A percentile compares a stretch with the other conserved stretches of the same genome.
Conservation (phyloP, 2,797 vertebrate species). For the Peromyscus melanophrys region DNA sequence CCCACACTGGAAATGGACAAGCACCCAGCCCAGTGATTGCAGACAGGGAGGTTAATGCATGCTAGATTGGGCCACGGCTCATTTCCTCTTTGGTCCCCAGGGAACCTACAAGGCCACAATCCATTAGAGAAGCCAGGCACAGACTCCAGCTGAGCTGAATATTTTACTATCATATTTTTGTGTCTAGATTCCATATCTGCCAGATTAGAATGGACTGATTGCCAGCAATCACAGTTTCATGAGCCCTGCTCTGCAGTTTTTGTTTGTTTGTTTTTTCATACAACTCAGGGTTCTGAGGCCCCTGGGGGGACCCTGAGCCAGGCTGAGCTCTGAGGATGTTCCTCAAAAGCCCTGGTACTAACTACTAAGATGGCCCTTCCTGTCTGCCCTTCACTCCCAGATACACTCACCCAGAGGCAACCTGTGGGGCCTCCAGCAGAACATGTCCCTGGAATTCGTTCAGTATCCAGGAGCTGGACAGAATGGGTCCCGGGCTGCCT, state of each 20-base stretch:
- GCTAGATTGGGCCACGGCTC: not conserved
- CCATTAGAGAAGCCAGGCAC: not conserved
- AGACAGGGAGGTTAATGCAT: too few relatives aligned
- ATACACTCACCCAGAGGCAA: rapidly evolving
- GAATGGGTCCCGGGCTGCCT: not conserved
- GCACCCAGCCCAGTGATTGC: not conserved
- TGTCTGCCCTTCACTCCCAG: rapidly evolving
- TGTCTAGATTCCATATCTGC: not conserved
- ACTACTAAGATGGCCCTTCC: rapidly evolving
- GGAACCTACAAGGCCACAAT: not conserved
- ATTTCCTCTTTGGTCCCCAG: not conserved
- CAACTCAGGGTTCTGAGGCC: not conserved
- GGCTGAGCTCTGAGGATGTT: not conserved
- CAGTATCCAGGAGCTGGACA: not conserved
- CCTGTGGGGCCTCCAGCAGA: rapidly evolving
- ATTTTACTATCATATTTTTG: rapidly evolving
- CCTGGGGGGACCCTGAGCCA: not conserved
- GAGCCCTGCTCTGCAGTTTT: rapidly evolving
- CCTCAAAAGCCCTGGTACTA: not conserved
- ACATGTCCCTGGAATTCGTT: not conserved
- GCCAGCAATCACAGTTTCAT: not conserved
- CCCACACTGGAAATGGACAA: not conserved
- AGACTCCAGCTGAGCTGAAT: not conserved
- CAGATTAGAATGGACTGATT: not conserved
- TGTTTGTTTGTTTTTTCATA: not conserved